A percentile compares a stretch with the other conserved stretches of the same genome.
Conservation (phyloP, 2,113 vertebrate genomes). For the Gila orcuttii region DNA sequence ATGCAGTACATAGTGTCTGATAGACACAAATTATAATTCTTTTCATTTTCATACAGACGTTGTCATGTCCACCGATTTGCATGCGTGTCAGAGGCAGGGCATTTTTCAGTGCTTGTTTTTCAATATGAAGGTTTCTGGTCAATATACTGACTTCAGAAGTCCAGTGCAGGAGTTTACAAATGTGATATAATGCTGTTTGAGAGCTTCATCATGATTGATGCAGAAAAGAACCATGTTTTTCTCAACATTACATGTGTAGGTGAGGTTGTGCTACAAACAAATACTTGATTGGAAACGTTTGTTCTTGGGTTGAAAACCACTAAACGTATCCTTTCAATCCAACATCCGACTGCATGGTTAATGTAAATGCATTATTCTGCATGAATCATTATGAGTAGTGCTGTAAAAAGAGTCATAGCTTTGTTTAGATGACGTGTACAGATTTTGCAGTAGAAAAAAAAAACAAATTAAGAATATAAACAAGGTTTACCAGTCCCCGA, state of each 20-base stretch:
- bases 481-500: not conserved
- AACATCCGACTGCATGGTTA: constrained; percentile 41
- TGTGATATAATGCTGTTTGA: not conserved
- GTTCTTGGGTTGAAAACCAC: not conserved
- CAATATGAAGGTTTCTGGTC: not conserved
- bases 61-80: not conserved
- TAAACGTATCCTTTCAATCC: not conserved
- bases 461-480: not conserved
- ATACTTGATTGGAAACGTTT: not conserved
- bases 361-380: constrained; percentile 47
- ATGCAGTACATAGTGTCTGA: too few relatives aligned
- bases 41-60: not conserved
- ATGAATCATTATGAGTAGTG: constrained; percentile 38
- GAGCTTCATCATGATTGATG: not conserved
- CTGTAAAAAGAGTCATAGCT: not conserved
- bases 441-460: not conserved
- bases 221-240: not conserved
- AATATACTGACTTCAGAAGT: not conserved
- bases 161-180: constrained; percentile 9
- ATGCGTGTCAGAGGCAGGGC: not conserved
- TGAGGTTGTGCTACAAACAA: constrained; percentile 22
- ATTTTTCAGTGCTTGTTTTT: not conserved
- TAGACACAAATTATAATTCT: too few relatives aligned
- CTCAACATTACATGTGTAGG: not conserved
- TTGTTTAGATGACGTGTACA: not conserved